Evolutionary conservation across 2,888 invertebrate species (phyloP), one percentile per base, ranked within the genome.

Genomic region (Drosophila meridionalis): DNA sequence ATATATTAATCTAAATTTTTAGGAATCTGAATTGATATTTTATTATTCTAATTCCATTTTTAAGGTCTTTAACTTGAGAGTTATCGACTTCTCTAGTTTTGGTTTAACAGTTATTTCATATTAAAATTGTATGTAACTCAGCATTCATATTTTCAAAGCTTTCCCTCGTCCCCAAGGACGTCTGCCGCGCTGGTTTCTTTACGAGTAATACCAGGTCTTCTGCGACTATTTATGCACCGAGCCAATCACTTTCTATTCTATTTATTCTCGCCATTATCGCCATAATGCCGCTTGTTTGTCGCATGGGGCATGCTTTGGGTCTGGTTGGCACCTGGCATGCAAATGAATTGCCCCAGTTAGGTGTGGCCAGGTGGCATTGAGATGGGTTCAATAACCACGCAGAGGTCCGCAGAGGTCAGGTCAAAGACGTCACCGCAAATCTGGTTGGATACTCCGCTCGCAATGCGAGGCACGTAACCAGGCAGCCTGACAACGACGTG

Each of bases 301-400:
- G 20, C 9, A 12, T 38, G 38, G 11, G 2, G 2, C 20, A 34
- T 40, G 60, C 75, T 69, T 74, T 74, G 80, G 40, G 9, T 12
- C 45, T 40, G 1, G 8, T 9, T 47, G 63, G 43, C 56, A 59
- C 28, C 55, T 69, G 69, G 26, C 69, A 69, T 79, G 69, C 75
- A 74, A 77, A 65, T 76, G 28, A 70, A 61, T 43, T 80, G 77
- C 5, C 76, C 67, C 58, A 80, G 52, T 70, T 78, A 63, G 36
- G 43, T 42, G 45, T 14, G 20, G 43, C 47, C 30, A 42, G 2
- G 50, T 53, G 59, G 47, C 56, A 56, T 20, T 26, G 36, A 40
- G 20, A 7, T 30, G 42, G 53, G 70, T 70, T 60, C 78, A 76
- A 50, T 65, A 62, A 5, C 42, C 56, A 40, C 26, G 52, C 53